phyloP scores from a whole-genome alignment of 2,113 vertebrate genomes.

The Aleadryas rufinucha region DNA sequence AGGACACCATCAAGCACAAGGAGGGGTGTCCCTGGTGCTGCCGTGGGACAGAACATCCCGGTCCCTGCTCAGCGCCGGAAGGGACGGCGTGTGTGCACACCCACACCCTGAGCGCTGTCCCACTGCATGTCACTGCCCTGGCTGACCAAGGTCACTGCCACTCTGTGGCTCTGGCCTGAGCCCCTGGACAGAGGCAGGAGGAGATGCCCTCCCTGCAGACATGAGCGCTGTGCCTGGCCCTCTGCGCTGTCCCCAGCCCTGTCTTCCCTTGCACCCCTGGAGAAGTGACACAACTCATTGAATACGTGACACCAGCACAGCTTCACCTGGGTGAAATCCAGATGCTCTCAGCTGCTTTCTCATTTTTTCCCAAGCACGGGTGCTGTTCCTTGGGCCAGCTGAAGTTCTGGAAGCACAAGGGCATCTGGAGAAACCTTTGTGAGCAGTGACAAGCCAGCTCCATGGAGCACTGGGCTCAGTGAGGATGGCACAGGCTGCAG shows the following conservation, averaged over 20 bases:
- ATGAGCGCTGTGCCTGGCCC: rapidly evolving
- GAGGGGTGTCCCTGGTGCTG: not conserved
- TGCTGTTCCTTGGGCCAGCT: not conserved
- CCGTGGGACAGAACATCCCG: rapidly evolving
- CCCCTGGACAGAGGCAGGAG: not conserved
- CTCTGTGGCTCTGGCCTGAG: not conserved
- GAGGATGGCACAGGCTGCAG: rapidly evolving
- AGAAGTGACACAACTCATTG: not conserved
- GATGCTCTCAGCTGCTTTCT: not conserved
- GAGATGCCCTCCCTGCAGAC: not conserved
- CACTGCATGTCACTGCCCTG: rapidly evolving
- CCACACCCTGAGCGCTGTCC: rapidly evolving
- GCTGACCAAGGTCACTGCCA: not conserved
- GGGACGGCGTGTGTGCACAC: rapidly evolving
- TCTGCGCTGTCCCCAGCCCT: not conserved
- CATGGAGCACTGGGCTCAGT: not conserved
- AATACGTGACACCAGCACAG: not conserved
- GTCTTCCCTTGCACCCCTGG: not conserved
- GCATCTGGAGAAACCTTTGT: not conserved
- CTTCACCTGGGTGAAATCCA: not conserved
- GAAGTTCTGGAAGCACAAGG: not conserved
- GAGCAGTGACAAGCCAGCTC: not conserved
- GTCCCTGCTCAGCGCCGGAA: rapidly evolving
- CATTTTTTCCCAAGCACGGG: not conserved
- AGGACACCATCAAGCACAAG: not conserved